These are phyloP conservation scores for Ichneumon xanthorius DNA, from an alignment of 2,888 invertebrate species.

Conservation along the genomic window DNA sequence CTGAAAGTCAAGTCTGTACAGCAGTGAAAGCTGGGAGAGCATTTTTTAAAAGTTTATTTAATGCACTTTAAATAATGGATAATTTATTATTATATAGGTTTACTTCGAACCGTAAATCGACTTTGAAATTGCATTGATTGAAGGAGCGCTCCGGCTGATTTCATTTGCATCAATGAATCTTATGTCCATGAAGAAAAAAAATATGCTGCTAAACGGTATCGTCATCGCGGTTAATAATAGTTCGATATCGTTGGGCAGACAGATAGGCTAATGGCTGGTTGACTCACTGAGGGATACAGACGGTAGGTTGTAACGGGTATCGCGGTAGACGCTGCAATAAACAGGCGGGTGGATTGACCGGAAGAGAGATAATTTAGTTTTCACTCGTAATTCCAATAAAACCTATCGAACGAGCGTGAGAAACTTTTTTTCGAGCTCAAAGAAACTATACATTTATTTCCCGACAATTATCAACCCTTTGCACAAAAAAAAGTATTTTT, in stretches of 20 bases:
- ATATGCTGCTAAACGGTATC: not conserved
- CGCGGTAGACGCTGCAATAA: not conserved
- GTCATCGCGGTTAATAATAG: slow-evolving; percentile 4
- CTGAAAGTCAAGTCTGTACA: slow-evolving; percentile 47
- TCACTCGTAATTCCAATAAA: not conserved
- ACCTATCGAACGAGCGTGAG: not conserved
- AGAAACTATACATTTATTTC: not conserved
- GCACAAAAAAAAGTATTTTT: no score
- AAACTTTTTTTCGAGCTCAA: not conserved
- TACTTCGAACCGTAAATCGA: not conserved
- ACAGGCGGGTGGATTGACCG: slow-evolving; percentile 35
- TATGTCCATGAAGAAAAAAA: not conserved
- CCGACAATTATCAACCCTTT: no score
- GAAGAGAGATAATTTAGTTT: slow-evolving; percentile 45
- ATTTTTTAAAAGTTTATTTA: not conserved
- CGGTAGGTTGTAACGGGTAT: not conserved
- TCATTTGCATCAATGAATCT: not conserved
- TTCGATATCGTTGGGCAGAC: not conserved
- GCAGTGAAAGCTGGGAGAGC: not conserved
- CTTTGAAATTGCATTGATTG: not conserved
- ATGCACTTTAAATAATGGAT: not conserved
- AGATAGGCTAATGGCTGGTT: slow-evolving; percentile 1
- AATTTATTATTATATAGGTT: not conserved
- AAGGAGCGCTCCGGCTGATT: not conserved
- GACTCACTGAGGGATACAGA: slow-evolving; percentile 1